Evolutionary conservation across 2,113 vertebrate species (phyloP).

Genomic region (Syrrhaptes paradoxus): DNA sequence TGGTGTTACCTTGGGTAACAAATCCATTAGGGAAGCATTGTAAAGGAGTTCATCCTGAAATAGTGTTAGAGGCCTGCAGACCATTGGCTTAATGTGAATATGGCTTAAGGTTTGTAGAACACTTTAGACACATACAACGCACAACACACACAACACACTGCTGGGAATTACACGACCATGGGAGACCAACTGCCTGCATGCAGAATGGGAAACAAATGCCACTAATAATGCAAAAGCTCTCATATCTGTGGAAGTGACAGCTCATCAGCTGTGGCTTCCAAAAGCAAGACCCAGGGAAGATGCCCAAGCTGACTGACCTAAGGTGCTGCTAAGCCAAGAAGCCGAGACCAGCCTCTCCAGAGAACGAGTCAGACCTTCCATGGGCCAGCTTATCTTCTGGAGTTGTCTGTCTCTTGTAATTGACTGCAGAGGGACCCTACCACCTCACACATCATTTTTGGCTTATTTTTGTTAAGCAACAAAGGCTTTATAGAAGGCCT

Average conservation of each 20-base stretch:
- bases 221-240: background rate
- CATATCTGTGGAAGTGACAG: background rate
- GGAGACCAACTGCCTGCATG: background rate
- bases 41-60: background rate
- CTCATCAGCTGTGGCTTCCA: background rate
- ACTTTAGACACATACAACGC: background rate
- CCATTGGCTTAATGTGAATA: background rate
- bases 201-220: background rate
- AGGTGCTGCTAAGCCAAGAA: background rate
- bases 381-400: background rate
- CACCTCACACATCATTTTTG: background rate
- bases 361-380: background rate
- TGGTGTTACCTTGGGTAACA: background rate
- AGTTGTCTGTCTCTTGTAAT: background rate
- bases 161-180: background rate
- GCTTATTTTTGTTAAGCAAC: background rate
- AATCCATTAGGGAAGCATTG: background rate
- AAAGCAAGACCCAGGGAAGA: background rate
- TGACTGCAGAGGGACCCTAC: background rate
- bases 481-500: background rate
- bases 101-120: background rate
- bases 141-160: background rate
- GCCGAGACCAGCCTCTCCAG: accelerated
- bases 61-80: background rate
- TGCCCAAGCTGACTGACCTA: background rate